Evolutionary conservation across 2,888 invertebrate species (phyloP), one percentile per base, ranked within the genome.

Genomic region (Ligdia adustata): DNA sequence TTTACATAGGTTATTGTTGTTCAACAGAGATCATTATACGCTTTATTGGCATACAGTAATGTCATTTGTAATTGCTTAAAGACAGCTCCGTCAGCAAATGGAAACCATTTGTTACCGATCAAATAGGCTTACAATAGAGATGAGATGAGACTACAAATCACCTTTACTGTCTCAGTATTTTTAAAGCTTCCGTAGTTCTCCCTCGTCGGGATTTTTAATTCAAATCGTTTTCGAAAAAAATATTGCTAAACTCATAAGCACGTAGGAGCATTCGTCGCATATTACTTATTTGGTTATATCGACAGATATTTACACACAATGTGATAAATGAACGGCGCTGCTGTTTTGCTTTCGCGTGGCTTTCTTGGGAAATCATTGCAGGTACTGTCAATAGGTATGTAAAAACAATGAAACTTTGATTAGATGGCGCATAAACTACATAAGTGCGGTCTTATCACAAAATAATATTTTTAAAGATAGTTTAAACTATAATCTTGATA

Each of bases 291-390:
- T 80, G 67, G 72, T 77, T 78, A 78, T 79, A 80, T 79, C 74
- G 75, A 66, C 63, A 72, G 57, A 73, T 69, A 84, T 85, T 84
- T 83, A 72, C 84, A 84, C 80, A 84, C 85, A 82, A 83, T 82
- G 83, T 82, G 81, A 74, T 75, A 78, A 78, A 76, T 75, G 77
- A 79, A 72, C 75, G 75, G 72, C 66, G 60, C 57, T 64, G 57
- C 70, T 78, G 77, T 80, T 79, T 77, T 78, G 72, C 70, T 79
- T 76, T 75, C 72, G 69, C 70, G 67, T 62, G 69, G 69, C 66
- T 66, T 67, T 68, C 60, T 64, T 75, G 72, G 63, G 72, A 75
- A 78, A 43, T 74, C 60, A 75, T 66, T 71, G 66, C n/a, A n/a
- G n/a, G n/a, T 73, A 74, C 75, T 71, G 70, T 69, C 72, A 70